Conservation (phyloP, 2,113 vertebrate species). For the Megaceryle maxima region DNA sequence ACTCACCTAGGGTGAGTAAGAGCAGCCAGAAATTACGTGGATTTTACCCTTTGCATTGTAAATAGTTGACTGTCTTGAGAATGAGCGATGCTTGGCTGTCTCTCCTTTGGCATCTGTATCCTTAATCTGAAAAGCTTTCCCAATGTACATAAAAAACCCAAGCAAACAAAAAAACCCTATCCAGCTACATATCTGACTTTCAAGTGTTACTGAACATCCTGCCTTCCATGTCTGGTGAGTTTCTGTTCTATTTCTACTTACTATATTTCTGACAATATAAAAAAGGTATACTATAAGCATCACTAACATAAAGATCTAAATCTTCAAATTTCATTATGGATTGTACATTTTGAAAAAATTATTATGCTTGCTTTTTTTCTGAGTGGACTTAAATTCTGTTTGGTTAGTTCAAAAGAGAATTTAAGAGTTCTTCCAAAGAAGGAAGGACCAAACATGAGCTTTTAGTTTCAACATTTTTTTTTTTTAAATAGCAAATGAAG, state of each 20-base stretch:
- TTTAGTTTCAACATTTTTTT: background rate
- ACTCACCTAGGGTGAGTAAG: background rate
- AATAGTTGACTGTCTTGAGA: background rate
- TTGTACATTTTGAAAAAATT: background rate
- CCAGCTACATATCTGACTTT: background rate
- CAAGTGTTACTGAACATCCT: background rate
- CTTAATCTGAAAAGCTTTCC: background rate
- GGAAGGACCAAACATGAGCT: background rate
- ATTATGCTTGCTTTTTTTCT: background rate
- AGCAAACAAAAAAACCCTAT: background rate
- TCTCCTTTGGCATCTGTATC: background rate
- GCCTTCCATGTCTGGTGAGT: background rate
- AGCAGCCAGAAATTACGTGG: background rate
- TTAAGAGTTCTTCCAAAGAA: background rate
- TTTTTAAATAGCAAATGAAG: background rate
- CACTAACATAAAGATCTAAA: background rate
- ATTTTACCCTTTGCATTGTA: background rate
- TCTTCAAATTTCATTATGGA: background rate
- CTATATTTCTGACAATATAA: background rate
- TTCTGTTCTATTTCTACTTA: background rate
- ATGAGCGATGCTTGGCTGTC: background rate
- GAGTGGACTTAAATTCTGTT: background rate
- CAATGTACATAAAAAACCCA: background rate
- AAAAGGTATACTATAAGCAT: background rate
- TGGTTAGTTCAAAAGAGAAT: background rate